A percentile compares a stretch with the other conserved stretches of the same genome.
Evolutionary conservation across 1,140 invertebrate genomes (phyloP).

Genomic region (Rhopalosiphum padi): DNA sequence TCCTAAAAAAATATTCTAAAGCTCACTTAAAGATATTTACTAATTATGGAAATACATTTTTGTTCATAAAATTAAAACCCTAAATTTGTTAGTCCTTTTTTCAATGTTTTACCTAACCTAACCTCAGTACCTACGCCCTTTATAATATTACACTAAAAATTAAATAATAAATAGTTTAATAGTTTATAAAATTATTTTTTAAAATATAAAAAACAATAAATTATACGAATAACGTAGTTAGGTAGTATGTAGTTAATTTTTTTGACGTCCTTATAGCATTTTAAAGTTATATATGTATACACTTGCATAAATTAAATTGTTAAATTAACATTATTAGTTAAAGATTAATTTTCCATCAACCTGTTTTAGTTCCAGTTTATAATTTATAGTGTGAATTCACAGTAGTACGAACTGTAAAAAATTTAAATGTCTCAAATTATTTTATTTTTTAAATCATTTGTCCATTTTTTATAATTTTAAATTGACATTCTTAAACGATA

Average conservation of each 20-base stretch:
- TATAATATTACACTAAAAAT: background rate
- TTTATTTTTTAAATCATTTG: background rate
- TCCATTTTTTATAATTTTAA: background rate
- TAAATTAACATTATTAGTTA: background rate
- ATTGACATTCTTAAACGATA: background rate
- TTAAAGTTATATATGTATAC: background rate
- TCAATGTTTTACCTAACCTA: no score
- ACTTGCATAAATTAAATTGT: background rate
- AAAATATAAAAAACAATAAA: background rate
- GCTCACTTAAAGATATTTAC: background rate
- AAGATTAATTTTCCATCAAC: background rate
- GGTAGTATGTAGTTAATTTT: background rate
- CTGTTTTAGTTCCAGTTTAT: background rate
- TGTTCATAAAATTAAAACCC: background rate
- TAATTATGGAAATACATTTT: background rate
- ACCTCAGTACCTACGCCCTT: background rate
- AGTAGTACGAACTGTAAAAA: background rate
- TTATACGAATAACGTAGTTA: fast-evolving
- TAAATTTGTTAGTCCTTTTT: background rate
- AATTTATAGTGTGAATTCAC: background rate
- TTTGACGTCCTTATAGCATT: background rate
- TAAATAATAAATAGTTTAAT: background rate
- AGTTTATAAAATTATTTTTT: background rate
- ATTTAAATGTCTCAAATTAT: background rate
- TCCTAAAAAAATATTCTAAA: background rate